Base-by-base conservation (phyloP, 2,113 vertebrate genomes). In the Micromys minutus region DNA sequence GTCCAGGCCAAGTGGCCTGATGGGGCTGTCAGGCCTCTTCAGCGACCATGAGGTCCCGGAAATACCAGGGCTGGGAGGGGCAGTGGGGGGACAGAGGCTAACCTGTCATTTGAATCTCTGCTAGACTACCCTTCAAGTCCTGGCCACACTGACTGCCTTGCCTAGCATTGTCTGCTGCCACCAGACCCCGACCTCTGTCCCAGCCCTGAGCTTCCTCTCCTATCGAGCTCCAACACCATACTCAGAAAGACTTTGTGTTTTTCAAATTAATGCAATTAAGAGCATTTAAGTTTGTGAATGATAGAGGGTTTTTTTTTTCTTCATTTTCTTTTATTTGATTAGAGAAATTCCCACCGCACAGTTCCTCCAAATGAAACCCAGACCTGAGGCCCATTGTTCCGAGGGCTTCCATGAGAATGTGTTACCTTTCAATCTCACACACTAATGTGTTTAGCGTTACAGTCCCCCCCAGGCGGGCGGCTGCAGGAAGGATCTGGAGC, bases 291-390 rank as follows among this genome's bases (percentile, higher is more conserved):
- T 98, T 98, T 98, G 96, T 3, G 24, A 98, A 98, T 96, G 98
- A 98, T 97, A 31, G 95, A 97, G 98, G 36, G 7, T 72, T 42
- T 72, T 72, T 72, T 71, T 65, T 36, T 98, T 98, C 98, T 98
- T 98, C 95, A 97, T 98, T 99, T 98, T 98, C 97, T 98, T 98
- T 98, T 98, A 98, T 99, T 98, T 98, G 98, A 98, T 99, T 98
- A 98, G 98, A 97, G 97, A 98, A 98, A 98, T 98, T 98, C 98
- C 98, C 98, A 97, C 97, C 65, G 95, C 72, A 67, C 93, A 13
- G 97, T 97, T 97, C 94, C 97, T 95, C 96, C 98, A 98, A 98
- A 99, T 98, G 98, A 98, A 98, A 98, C 96, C 98, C 98, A 99
- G 98, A 98, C 97, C 98, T 92, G 36, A 91, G 96, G 97, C 96